Evolutionary conservation across 2,797 vertebrate species (phyloP).

Genomic region (Sarcoramphus papa): DNA sequence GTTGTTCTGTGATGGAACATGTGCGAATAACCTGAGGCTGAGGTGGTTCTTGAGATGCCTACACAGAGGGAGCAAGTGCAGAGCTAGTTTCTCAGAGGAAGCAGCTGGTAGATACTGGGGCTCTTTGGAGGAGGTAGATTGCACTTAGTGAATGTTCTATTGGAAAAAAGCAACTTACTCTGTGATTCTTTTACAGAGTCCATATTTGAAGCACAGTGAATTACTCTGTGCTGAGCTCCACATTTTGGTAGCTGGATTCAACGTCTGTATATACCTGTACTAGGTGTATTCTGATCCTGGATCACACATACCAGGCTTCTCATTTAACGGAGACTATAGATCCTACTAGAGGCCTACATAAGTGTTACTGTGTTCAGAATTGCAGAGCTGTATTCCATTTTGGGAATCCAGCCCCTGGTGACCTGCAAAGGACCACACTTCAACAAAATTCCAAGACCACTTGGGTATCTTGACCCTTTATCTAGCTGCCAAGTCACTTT

Average conservation of each 20-base stretch:
- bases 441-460: neutral
- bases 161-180: neutral
- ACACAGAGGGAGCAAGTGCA: neutral
- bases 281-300: neutral
- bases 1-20: neutral
- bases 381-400: neutral
- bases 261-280: neutral
- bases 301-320: neutral
- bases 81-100: neutral
- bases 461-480: neutral
- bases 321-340: neutral
- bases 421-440: neutral
- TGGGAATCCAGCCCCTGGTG: neutral
- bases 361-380: neutral
- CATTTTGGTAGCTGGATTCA: neutral
- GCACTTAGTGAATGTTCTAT: neutral
- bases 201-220: neutral
- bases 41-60: neutral
- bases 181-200: neutral
- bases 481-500: neutral
- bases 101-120: neutral
- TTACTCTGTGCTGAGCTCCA: neutral
- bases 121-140: neutral
- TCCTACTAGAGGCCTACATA: neutral
- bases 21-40: neutral